phyloP scores from a whole-genome alignment of 2,797 vertebrate genomes.

The Sphenodon punctatus region DNA sequence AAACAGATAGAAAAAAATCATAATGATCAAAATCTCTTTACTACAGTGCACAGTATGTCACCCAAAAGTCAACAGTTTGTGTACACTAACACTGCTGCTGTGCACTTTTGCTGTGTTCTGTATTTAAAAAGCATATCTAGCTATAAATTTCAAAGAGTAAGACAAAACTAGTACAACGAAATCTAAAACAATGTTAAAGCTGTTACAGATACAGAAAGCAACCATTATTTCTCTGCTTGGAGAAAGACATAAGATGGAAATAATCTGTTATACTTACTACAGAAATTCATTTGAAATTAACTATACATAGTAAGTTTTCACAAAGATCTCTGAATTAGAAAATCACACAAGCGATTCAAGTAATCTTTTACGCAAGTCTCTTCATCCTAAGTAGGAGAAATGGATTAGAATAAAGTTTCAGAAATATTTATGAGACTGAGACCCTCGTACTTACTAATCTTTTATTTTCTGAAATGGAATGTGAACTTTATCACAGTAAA shows the following conservation, averaged over 20 bases:
- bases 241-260: not conserved
- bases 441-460: too few relatives aligned
- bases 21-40: constrained; percentile 41
- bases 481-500: too few relatives aligned
- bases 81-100: constrained; percentile 12
- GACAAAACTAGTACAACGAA: not conserved
- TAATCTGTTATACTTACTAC: not conserved
- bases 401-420: not conserved
- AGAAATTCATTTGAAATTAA: not conserved
- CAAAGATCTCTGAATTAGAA: not conserved
- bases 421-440: not conserved
- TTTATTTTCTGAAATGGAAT: too few relatives aligned
- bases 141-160: constrained; percentile 49
- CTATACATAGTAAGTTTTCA: not conserved
- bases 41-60: constrained; percentile 17
- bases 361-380: not conserved
- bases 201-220: not conserved
- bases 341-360: too few relatives aligned
- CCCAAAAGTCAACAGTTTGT: constrained; percentile 42
- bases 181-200: constrained; percentile 10
- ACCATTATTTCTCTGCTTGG: not conserved
- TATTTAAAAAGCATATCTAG: constrained; percentile 44
- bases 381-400: not conserved
- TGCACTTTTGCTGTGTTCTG: constrained; percentile 4
- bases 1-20: constrained; percentile 25